These are phyloP conservation scores for Nannoperca australis DNA, from an alignment of 2,797 vertebrate species.

Conservation along the genomic window DNA sequence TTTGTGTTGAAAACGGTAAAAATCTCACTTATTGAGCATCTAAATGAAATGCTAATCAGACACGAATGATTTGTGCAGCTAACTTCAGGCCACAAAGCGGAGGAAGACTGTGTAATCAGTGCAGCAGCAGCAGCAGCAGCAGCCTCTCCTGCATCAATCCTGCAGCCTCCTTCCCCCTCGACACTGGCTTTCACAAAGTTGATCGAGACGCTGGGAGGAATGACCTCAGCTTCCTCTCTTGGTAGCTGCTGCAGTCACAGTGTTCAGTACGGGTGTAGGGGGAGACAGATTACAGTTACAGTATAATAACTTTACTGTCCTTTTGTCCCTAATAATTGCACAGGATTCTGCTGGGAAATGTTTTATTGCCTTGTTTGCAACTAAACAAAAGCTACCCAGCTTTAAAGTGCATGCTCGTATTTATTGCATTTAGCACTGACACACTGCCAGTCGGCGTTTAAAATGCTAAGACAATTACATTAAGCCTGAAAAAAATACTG, in stretches of 20 bases:
- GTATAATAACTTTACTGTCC: constrained; percentile 30
- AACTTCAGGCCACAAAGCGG: background rate
- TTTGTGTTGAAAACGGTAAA: constrained; percentile 12
- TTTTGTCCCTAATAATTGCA: constrained; percentile 34
- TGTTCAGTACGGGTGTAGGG: constrained; percentile 37
- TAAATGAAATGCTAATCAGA: constrained; percentile 34
- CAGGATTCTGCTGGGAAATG: constrained; percentile 6
- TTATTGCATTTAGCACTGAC: constrained; percentile 18
- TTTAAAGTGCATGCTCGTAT: constrained; percentile 10
- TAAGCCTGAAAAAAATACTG: constrained; percentile 14
- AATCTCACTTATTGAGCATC: background rate
- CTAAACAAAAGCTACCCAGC: constrained; percentile 17
- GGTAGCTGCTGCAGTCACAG: constrained; percentile 37
- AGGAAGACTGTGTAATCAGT: constrained; percentile 21
- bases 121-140: constrained; percentile 27
- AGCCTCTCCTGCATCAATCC: constrained; percentile 31
- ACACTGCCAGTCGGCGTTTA: background rate
- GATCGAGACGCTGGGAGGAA: constrained; percentile 16
- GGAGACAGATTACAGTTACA: constrained; percentile 33
- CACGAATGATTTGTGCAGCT: constrained; percentile 7
- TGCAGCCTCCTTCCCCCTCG: constrained; percentile 31
- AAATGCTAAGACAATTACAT: constrained; percentile 5
- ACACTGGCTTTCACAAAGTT: constrained; percentile 17
- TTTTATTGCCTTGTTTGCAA: constrained; percentile 19
- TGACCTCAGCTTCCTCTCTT: constrained; percentile 57